Conservation (phyloP, 2,797 vertebrate genomes). For the Manis crassicaudata region DNA sequence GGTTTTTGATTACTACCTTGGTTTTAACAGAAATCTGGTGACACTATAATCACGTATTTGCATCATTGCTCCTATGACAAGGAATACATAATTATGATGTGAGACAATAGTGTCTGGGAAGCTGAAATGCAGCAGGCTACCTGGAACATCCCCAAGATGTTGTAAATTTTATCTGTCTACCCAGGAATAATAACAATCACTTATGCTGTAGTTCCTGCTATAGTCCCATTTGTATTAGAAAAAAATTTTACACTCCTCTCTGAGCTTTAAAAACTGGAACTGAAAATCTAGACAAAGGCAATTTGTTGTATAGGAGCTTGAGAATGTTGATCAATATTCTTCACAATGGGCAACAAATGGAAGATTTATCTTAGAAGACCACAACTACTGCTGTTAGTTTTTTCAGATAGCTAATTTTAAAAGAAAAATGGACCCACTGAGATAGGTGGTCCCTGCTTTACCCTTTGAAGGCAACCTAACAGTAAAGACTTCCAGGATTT, state of each 20-base stretch:
- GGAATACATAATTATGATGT: not conserved
- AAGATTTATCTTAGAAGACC: slow-evolving; percentile 33
- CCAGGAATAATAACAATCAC: not conserved
- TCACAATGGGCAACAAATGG: slow-evolving; percentile 20
- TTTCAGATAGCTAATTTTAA: slow-evolving; percentile 20
- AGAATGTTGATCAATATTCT: slow-evolving; percentile 11
- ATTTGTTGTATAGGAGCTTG: slow-evolving; percentile 5
- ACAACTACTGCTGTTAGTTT: not conserved
- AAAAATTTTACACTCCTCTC: slow-evolving; percentile 48
- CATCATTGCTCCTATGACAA: slow-evolving; percentile 28
- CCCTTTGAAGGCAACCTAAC: slow-evolving; percentile 22
- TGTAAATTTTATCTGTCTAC: not conserved
- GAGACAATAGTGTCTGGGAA: not conserved
- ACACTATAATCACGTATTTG: slow-evolving; percentile 34
- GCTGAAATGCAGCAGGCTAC: not conserved
- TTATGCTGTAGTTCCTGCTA: not conserved
- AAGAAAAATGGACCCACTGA: slow-evolving; percentile 65
- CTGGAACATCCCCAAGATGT: not conserved
- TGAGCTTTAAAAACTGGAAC: slow-evolving; percentile 50
- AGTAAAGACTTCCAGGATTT: slow-evolving; percentile 3
- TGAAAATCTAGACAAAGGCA: slow-evolving; percentile 53
- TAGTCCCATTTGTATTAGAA: slow-evolving; percentile 36
- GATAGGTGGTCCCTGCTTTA: slow-evolving; percentile 56
- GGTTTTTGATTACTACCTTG: slow-evolving; percentile 29
- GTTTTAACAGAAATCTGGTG: slow-evolving; percentile 27